A percentile compares a stretch with the other conserved stretches of the same genome.
Conservation (phyloP, 2,797 vertebrate genomes). For the Margarornis squamiger region DNA sequence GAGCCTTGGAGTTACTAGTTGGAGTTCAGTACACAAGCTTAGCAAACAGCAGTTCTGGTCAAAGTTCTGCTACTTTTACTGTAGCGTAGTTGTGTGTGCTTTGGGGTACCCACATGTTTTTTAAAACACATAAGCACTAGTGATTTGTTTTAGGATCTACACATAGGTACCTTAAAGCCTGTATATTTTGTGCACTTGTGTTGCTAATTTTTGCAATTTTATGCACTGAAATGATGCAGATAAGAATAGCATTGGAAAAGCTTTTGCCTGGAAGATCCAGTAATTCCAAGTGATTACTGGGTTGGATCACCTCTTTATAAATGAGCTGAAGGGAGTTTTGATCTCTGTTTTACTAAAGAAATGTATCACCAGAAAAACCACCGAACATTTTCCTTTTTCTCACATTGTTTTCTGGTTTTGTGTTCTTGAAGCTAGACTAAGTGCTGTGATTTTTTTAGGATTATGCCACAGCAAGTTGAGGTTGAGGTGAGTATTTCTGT, state of each 20-base stretch:
- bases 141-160: neutral
- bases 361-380: accelerated
- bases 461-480: neutral
- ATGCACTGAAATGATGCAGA: neutral
- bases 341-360: neutral
- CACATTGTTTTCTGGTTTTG: neutral
- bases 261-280: neutral
- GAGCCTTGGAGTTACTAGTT: neutral
- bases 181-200: neutral
- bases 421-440: neutral
- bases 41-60: neutral
- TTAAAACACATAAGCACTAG: neutral
- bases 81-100: neutral
- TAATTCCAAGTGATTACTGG: neutral
- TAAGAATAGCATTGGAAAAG: neutral
- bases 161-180: neutral
- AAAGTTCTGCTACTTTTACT: neutral
- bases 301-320: neutral
- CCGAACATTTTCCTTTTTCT: neutral
- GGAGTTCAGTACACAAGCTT: neutral
- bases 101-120: neutral
- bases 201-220: neutral
- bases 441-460: neutral
- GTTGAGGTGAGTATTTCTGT: neutral
- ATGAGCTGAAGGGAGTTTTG: neutral